A percentile compares a stretch with the other conserved stretches of the same genome.
Conservation (phyloP, 2,113 vertebrate genomes). For the Cnemophilus loriae region DNA sequence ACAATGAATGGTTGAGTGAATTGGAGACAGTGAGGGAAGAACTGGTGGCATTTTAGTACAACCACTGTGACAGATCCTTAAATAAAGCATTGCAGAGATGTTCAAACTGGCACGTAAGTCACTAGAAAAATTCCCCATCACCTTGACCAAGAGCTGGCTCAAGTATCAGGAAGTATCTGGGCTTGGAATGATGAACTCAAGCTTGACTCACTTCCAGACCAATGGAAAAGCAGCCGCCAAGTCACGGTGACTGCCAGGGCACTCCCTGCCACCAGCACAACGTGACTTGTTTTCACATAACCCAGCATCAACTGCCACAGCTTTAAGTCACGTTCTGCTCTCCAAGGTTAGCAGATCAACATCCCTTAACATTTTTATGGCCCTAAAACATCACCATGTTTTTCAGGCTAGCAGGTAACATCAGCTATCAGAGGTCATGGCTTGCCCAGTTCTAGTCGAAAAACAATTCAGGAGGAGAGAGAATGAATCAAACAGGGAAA, state of each 20-base stretch:
- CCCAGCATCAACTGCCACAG: accelerated
- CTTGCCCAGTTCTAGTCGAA: neutral
- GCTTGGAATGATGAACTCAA: neutral
- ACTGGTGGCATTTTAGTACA: neutral
- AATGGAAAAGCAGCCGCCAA: neutral
- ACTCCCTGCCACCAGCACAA: neutral
- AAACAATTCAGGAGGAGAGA: neutral
- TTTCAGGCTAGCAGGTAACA: neutral
- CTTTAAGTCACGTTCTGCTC: neutral
- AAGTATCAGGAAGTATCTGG: neutral
- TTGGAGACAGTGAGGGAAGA: constrained; percentile 32
- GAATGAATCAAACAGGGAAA: neutral
- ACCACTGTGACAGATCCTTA: neutral
- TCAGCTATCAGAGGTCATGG: neutral
- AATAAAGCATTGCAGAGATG: neutral
- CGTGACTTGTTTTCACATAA: neutral
- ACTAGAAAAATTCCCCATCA: neutral
- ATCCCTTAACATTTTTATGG: neutral
- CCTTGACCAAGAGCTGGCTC: neutral
- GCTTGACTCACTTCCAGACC: neutral
- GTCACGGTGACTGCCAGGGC: neutral
- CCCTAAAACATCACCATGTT: neutral
- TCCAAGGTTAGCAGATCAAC: neutral
- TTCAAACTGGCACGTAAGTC: neutral
- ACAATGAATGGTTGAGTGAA: constrained; percentile 31